phyloP scores from a whole-genome alignment of 2,797 vertebrate genomes.

The Hoplostethus mediterraneus region DNA sequence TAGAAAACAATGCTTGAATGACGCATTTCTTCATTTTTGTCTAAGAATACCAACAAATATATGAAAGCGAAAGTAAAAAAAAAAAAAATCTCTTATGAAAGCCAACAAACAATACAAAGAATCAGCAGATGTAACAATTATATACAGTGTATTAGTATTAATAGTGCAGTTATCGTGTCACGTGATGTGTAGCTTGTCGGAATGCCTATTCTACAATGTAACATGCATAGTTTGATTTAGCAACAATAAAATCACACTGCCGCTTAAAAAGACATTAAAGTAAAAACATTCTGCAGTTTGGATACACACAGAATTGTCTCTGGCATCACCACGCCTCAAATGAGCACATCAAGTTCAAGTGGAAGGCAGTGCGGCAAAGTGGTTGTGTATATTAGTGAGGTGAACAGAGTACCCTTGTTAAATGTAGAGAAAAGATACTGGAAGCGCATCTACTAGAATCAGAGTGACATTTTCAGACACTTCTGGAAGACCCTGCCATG shows the following conservation, averaged over 20 bases:
- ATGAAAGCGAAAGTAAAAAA: constrained; percentile 64
- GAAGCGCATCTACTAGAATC: constrained; percentile 3
- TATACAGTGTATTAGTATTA: constrained; percentile 67
- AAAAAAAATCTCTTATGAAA: constrained; percentile 48
- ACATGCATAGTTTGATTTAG: constrained; percentile 75
- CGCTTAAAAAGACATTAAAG: constrained; percentile 52
- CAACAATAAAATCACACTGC: constrained; percentile 55
- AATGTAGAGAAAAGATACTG: constrained; percentile 1
- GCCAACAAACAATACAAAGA: constrained; percentile 66
- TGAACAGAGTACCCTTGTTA: constrained; percentile 10
- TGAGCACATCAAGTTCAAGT: constrained; percentile 20
- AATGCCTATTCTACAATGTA: constrained; percentile 78
- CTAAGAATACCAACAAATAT: constrained; percentile 49
- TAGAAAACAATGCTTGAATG: constrained; percentile 40
- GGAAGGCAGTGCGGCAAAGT: constrained; percentile 36
- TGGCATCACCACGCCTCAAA: constrained; percentile 20
- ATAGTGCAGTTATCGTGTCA: constrained; percentile 68
- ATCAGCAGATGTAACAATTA: constrained; percentile 50
- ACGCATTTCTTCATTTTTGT: constrained; percentile 53
- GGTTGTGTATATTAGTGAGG: constrained; percentile 17
- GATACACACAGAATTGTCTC: constrained; percentile 38
- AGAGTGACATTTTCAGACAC: constrained; percentile 30
- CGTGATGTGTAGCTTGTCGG: constrained; percentile 60
- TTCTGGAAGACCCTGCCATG: neutral
- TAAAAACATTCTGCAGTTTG: constrained; percentile 51